Evolutionary conservation across 2,888 invertebrate genomes (phyloP).

Genomic region (Dexiosoma caninum): DNA sequence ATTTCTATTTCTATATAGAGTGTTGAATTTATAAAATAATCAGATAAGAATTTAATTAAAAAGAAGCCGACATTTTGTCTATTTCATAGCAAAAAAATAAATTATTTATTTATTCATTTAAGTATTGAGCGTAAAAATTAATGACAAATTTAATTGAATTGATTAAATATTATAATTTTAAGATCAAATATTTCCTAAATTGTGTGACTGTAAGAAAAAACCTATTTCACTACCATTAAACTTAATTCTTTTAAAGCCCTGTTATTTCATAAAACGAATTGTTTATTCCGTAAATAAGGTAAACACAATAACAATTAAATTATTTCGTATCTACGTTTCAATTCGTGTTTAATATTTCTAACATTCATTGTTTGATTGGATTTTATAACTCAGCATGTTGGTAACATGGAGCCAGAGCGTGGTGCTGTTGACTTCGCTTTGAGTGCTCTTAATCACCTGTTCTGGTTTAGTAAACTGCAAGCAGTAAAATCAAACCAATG

Average conservation of each 20-base stretch:
- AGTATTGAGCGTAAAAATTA: no score
- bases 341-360: slow-evolving; percentile 20
- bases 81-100: no score
- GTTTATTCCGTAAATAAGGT: background rate
- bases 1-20: no score
- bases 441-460: slow-evolving; percentile 53
- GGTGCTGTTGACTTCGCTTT: slow-evolving; percentile 24
- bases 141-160: no score
- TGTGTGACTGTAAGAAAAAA: no score
- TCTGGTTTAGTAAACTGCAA: slow-evolving; percentile 46
- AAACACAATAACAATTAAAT: background rate
- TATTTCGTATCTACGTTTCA: slow-evolving; percentile 2
- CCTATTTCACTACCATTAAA: background rate
- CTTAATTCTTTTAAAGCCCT: background rate
- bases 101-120: no score
- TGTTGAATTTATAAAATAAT: no score
- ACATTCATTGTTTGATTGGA: slow-evolving; percentile 28
- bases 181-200: no score
- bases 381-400: slow-evolving; percentile 2
- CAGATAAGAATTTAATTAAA: no score
- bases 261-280: background rate
- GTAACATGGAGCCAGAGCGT: background rate
- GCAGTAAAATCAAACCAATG: background rate
- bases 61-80: no score
- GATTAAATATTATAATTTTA: no score